These are phyloP conservation scores for Carlito syrichta DNA, from an alignment of 2,113 vertebrate genomes.

Conservation along the genomic window DNA sequence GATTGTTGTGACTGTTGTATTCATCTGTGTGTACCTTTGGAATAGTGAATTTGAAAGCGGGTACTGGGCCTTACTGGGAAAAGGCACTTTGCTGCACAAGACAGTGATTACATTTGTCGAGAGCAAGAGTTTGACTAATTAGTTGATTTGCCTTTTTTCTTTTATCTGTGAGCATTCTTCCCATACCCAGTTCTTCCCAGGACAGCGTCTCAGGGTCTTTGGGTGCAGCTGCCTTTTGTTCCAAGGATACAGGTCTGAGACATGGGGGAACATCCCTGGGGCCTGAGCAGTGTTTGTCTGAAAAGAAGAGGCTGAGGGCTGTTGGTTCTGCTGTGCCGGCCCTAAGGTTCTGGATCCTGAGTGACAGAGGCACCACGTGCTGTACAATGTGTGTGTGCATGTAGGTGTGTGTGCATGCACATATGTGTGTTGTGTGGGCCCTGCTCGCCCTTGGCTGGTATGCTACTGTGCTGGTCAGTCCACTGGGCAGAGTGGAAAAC, in stretches of 20 bases:
- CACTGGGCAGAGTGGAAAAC: not conserved
- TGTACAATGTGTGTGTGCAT: not conserved
- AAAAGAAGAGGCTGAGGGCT: not conserved
- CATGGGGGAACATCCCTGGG: fast-evolving
- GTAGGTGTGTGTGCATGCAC: fast-evolving
- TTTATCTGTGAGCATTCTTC: fast-evolving
- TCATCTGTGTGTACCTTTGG: no score
- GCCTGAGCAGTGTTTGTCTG: not conserved
- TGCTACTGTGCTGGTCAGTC: not conserved
- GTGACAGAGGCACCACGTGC: not conserved
- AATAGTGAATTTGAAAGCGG: no score
- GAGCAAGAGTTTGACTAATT: not conserved
- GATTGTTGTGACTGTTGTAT: fast-evolving
- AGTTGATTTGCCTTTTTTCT: not conserved
- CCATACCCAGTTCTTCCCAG: fast-evolving
- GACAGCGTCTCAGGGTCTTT: no score
- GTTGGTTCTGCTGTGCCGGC: not conserved
- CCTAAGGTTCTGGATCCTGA: fast-evolving
- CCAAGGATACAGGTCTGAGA: not conserved
- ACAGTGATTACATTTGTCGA: fast-evolving
- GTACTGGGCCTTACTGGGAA: not conserved
- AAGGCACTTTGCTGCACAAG: not conserved
- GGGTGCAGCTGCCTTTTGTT: no score
- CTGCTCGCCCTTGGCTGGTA: not conserved
- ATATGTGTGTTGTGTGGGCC: not conserved